Evolutionary conservation across 2,888 invertebrate genomes (phyloP).

Genomic region (Drosophila setosimentum): DNA sequence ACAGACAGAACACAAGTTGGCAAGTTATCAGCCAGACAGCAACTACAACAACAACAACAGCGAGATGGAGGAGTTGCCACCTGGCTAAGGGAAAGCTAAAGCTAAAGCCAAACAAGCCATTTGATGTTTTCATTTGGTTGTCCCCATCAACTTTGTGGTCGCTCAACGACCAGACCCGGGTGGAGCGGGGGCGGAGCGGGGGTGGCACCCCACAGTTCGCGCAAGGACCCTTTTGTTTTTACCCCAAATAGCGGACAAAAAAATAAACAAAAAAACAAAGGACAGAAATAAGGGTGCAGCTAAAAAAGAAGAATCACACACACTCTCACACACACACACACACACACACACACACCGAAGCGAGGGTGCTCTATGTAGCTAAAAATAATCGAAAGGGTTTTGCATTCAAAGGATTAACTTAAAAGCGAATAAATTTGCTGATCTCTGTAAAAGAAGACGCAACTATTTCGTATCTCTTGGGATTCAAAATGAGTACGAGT

Average conservation of each 20-base stretch:
- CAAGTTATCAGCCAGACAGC: constrained; percentile 74
- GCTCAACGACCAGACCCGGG: constrained; percentile 37
- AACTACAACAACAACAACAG: constrained; percentile 6
- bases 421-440: constrained; percentile 5
- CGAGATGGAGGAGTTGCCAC: constrained; percentile 44
- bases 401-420: constrained; percentile 1
- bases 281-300: constrained; percentile 41
- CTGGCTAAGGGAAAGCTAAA: constrained; percentile 52
- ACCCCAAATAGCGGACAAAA: constrained; percentile 49
- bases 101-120: constrained; percentile 69
- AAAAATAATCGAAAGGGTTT: background rate
- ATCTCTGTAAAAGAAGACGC: background rate
- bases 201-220: constrained; percentile 34
- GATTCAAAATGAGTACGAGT: background rate
- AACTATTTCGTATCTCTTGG: background rate
- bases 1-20: constrained; percentile 59
- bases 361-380: constrained; percentile 31
- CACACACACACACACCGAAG: constrained; percentile 40
- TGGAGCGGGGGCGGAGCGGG: too few relatives aligned
- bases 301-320: background rate
- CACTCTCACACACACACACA: background rate
- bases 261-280: background rate
- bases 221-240: constrained; percentile 51
- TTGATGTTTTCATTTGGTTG: constrained; percentile 77
- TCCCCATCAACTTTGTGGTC: constrained; percentile 65